phyloP scores from a whole-genome alignment of 2,797 vertebrate genomes.

The Falco naumanni region DNA sequence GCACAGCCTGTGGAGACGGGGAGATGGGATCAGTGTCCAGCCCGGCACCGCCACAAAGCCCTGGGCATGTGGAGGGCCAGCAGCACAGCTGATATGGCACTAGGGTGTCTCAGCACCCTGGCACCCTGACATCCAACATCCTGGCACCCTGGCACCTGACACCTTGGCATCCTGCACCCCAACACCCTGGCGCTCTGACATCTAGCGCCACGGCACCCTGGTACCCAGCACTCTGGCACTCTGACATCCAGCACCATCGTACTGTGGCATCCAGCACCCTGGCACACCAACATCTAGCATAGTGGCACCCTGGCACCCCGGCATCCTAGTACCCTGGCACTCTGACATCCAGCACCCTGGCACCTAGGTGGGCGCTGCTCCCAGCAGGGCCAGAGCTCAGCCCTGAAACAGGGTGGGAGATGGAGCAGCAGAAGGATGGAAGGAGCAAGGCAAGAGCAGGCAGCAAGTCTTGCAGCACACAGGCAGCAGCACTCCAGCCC shows the following conservation, averaged over 20 bases:
- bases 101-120: background rate
- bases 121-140: background rate
- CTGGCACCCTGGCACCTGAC: background rate
- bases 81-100: rapidly evolving
- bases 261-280: background rate
- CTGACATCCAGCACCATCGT: background rate
- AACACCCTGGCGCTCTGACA: background rate
- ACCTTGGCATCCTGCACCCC: background rate
- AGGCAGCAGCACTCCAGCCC: rapidly evolving
- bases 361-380: rapidly evolving
- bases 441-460: background rate
- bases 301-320: background rate
- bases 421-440: background rate
- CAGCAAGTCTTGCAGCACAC: background rate
- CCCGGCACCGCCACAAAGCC: background rate
- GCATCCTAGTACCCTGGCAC: background rate
- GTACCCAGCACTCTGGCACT: background rate
- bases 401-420: background rate
- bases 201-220: background rate
- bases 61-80: rapidly evolving
- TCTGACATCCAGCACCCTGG: too few species aligned
- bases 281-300: background rate
- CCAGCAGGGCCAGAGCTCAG: background rate
- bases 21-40: background rate
- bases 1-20: constrained; percentile 40